Evolutionary conservation across 1,140 invertebrate species (phyloP).

Genomic region (Rhagoletis pomonella): DNA sequence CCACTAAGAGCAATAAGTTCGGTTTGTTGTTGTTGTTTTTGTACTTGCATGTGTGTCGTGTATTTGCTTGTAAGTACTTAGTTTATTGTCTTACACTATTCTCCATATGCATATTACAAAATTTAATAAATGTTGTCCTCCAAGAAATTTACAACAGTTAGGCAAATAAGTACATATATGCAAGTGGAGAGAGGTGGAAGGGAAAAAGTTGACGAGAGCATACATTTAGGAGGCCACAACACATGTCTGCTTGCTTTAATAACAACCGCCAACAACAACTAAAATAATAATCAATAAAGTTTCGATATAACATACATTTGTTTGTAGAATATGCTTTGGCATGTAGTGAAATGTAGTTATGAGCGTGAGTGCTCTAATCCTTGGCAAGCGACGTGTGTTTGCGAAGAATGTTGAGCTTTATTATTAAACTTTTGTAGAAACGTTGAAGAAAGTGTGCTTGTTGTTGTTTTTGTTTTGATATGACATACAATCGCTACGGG

Average conservation of each 20-base stretch:
- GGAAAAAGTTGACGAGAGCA: background rate
- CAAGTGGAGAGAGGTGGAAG: background rate
- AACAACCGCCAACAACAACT: background rate
- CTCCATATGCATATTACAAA: constrained; percentile 13
- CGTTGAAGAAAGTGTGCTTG: background rate
- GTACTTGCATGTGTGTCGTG: constrained; percentile 6
- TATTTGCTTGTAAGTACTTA: constrained; percentile 31
- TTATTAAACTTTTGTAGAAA: constrained; percentile 36
- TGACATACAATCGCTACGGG: constrained; percentile 5
- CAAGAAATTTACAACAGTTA: background rate
- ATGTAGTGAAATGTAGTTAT: background rate
- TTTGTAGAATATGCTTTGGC: background rate
- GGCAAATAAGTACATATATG: background rate
- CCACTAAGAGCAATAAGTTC: background rate
- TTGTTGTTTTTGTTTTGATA: constrained; percentile 29
- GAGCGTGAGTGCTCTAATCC: background rate
- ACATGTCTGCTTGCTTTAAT: background rate
- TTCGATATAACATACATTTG: constrained; percentile 34
- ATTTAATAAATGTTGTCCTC: constrained; percentile 48
- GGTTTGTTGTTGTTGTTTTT: constrained; percentile 24
- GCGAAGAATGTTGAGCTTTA: constrained; percentile 28
- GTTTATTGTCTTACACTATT: constrained; percentile 11
- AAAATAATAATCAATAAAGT: constrained; percentile 37
- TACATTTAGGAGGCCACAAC: constrained; percentile 2
- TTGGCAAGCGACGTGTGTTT: background rate